Evolutionary conservation across 53 echinoderm and acorn worm species (phyloP).

Genomic region (Temnopleurus reevesii): DNA sequence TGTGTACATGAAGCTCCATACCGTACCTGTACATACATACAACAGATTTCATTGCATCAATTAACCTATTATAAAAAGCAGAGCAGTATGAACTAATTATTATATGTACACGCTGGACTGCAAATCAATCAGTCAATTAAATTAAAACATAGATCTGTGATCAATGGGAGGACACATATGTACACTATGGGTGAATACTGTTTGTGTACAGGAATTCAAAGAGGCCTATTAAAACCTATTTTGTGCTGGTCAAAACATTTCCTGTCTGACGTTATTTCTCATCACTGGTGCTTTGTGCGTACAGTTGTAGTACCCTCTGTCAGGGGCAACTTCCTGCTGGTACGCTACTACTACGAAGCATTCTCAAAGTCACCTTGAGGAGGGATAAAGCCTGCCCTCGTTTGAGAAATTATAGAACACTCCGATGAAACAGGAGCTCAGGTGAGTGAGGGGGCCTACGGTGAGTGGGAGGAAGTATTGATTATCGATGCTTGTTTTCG

Average conservation of each 20-base stretch:
- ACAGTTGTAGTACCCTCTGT: background rate
- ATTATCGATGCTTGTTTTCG: background rate
- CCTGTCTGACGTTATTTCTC: conserved; percentile 14
- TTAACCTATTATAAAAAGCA: background rate
- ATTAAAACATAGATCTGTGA: too few species aligned
- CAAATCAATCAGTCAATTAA: background rate
- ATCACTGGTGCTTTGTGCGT: background rate
- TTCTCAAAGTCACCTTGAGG: conserved; percentile 36
- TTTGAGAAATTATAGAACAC: background rate
- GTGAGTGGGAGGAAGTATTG: background rate
- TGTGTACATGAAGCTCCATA: background rate
- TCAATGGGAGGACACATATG: too few species aligned
- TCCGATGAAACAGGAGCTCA: conserved; percentile 1
- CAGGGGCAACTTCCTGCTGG: background rate
- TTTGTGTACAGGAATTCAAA: background rate
- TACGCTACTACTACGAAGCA: background rate
- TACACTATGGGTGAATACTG: too few species aligned
- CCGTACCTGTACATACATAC: background rate
- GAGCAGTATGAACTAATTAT: background rate
- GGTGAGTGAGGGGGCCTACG: background rate
- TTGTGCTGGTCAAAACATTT: background rate
- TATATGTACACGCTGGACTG: background rate
- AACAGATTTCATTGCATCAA: background rate
- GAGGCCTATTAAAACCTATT: background rate
- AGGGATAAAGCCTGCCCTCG: conserved; percentile 28